Evolutionary conservation across 2,797 vertebrate genomes (phyloP).

Genomic region (Spizella passerina): DNA sequence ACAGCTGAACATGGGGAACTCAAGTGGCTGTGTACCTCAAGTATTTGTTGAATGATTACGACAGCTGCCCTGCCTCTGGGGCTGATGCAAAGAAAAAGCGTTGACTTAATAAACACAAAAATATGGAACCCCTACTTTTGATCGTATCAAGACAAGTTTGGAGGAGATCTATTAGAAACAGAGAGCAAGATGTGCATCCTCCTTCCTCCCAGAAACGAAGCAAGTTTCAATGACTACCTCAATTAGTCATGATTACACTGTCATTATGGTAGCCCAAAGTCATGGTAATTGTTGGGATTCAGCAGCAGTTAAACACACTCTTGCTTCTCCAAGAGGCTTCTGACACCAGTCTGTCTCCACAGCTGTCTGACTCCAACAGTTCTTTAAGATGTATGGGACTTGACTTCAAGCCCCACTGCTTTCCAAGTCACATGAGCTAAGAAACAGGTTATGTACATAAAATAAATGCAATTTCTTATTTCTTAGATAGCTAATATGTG

Average conservation of each 20-base stretch:
- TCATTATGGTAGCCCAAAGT: background rate
- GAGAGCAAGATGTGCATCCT: background rate
- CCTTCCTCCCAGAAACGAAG: background rate
- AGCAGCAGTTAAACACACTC: background rate
- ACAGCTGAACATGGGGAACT: background rate
- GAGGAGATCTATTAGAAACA: background rate
- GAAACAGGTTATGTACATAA: background rate
- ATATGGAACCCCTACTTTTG: background rate
- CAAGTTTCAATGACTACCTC: background rate
- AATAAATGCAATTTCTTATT: background rate
- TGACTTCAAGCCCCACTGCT: background rate
- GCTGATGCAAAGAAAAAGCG: background rate
- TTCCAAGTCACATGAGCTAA: background rate
- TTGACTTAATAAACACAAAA: background rate
- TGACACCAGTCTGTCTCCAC: background rate
- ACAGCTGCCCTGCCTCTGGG: background rate
- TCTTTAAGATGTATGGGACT: background rate
- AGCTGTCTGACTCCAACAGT: fast-evolving
- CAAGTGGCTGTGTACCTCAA: background rate
- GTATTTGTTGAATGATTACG: background rate
- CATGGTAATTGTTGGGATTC: background rate
- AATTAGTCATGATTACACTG: background rate
- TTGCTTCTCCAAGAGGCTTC: background rate
- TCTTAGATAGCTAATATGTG: background rate
- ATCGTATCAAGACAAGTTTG: background rate